Percentiles rank a stretch among this genome's conserved stretches.
Conservation (phyloP, 2,888 invertebrate species). For the Nasonia oneida region DNA sequence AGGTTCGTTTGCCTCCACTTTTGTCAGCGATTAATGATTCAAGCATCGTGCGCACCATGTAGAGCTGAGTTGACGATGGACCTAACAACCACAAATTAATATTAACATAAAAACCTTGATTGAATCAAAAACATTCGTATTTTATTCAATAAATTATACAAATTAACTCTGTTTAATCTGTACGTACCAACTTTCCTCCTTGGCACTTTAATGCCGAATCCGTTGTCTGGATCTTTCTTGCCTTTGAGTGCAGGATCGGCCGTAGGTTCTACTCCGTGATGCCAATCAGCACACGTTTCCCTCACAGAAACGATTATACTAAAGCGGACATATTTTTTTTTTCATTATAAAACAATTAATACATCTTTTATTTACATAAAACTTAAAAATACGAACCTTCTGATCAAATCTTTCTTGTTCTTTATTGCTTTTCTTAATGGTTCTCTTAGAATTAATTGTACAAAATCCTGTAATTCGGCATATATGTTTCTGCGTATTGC, state of each 20-base stretch:
- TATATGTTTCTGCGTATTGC: slow-evolving; percentile 95
- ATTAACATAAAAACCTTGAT: slow-evolving; percentile 30
- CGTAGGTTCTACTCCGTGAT: slow-evolving; percentile 92
- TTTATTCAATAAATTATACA: slow-evolving; percentile 5
- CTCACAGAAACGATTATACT: slow-evolving; percentile 98
- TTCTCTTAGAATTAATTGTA: slow-evolving; percentile 92
- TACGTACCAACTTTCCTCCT: slow-evolving; percentile 92
- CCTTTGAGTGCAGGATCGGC: slow-evolving; percentile 96
- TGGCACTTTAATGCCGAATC: slow-evolving; percentile 95
- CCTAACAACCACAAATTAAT: slow-evolving; percentile 79
- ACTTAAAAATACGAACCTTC: slow-evolving; percentile 81
- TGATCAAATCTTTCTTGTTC: slow-evolving; percentile 97
- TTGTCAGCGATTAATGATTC: slow-evolving; percentile 99
- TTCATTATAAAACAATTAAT: slow-evolving; percentile 21
- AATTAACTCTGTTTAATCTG: background rate
- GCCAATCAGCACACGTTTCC: slow-evolving; percentile 98
- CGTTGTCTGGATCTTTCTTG: slow-evolving; percentile 95
- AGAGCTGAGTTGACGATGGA: slow-evolving; percentile 95
- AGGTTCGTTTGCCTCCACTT: slow-evolving; percentile 95
- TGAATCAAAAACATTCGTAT: slow-evolving; percentile 45
- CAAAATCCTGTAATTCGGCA: slow-evolving; percentile 97
- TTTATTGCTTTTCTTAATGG: slow-evolving; percentile 97
- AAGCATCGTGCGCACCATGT: slow-evolving; percentile 99
- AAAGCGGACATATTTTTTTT: background rate
- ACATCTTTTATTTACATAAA: slow-evolving; percentile 8